Evolutionary conservation across 2,888 invertebrate genomes (phyloP).

Genomic region (Pristionchus exspectatus): DNA sequence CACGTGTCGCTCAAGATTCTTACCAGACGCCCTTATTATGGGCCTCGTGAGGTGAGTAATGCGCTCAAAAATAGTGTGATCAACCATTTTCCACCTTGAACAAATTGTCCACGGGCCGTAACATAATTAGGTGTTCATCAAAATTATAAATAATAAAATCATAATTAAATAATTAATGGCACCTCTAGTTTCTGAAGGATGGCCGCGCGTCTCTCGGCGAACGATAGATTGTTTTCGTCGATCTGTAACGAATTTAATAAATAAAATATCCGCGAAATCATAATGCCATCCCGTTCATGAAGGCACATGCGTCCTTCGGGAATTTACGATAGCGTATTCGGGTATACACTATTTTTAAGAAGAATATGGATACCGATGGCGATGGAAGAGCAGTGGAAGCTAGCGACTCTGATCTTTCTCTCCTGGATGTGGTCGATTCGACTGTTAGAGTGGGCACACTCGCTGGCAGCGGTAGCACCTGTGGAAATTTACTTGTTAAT

Average conservation of each 20-base stretch:
- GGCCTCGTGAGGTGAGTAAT: background rate
- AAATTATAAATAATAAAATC: too few relatives aligned
- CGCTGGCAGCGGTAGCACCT: background rate
- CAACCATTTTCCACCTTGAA: too few relatives aligned
- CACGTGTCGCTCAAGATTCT: background rate
- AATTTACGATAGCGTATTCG: too few relatives aligned
- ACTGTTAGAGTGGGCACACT: background rate
- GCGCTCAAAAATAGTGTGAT: background rate
- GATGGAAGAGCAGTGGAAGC: slow-evolving; percentile 21
- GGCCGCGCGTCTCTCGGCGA: slow-evolving; percentile 67
- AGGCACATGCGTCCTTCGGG: too few relatives aligned
- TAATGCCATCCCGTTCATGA: too few relatives aligned
- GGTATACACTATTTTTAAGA: too few relatives aligned
- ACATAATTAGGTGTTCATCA: too few relatives aligned
- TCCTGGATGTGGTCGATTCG: background rate
- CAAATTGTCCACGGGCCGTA: too few relatives aligned
- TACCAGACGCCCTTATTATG: background rate
- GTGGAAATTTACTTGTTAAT: background rate
- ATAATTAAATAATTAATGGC: background rate
- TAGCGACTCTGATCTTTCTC: background rate
- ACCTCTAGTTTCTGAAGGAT: slow-evolving; percentile 70
- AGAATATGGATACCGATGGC: background rate
- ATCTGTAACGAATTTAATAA: too few relatives aligned
- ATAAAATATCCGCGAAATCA: too few relatives aligned
- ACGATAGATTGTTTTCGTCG: slow-evolving; percentile 58